Conservation (phyloP, 2,113 vertebrate genomes). For the Cyprinus carpio region DNA sequence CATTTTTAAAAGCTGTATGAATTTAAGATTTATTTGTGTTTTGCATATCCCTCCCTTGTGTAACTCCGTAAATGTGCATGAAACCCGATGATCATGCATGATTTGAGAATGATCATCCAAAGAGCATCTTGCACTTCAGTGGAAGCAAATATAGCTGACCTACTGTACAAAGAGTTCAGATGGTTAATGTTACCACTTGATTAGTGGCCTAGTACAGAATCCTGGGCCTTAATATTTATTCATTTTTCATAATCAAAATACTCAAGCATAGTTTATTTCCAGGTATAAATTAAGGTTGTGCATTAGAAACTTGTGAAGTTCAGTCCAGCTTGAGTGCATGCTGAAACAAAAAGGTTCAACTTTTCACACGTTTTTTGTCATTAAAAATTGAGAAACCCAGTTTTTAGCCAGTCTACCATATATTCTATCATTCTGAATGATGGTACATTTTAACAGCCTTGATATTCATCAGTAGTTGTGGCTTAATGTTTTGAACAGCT, state of each 20-base stretch:
- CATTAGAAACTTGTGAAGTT: not conserved
- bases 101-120: not conserved
- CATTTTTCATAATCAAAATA: not conserved
- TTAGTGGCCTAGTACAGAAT: not conserved
- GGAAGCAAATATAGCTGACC: not conserved
- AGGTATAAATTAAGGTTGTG: not conserved
- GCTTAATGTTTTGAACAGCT: not conserved
- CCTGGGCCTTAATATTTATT: not conserved
- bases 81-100: not conserved
- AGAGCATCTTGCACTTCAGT: not conserved
- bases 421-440: not conserved
- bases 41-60: not conserved
- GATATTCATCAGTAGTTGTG: not conserved
- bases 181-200: not conserved
- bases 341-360: not conserved
- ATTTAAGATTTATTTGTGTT: not conserved
- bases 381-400: not conserved
- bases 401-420: not conserved
- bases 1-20: not conserved
- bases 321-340: not conserved
- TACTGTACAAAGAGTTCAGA: not conserved
- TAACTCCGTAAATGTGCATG: not conserved
- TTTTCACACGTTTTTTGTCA: not conserved
- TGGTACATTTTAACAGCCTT: not conserved
- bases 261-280: not conserved